Base-by-base conservation (phyloP, 2,113 vertebrate species). In the Brachyhypopomus occidentalis region DNA sequence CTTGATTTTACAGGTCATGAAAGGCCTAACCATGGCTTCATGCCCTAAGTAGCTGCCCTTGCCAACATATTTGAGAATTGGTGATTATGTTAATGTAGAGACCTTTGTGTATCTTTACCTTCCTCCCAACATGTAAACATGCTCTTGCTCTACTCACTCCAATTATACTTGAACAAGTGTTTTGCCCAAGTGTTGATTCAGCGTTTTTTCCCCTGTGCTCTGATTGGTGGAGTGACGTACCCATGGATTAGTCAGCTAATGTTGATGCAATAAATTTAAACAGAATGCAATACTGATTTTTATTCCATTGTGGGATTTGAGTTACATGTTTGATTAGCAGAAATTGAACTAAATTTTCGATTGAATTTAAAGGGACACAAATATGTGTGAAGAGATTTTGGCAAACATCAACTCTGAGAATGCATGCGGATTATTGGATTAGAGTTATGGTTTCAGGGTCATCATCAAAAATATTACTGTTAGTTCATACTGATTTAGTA, bases 211-310 rank as follows among this genome's bases (percentile, higher is more conserved):
- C 16, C 36, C 66, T 41, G 19, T 70, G 19, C 66, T 70, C 12
- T 38, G 66, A 70, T 70, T n/a, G 66, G 66, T 41, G 6, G 36
- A 70, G 25, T 14, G 22, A 27, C 36, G 3, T 27, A 23, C 59
- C 38, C 75, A n/a, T 2, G 5, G 14, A 17, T 55, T 11, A 48
- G 17, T 78, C 79, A 75, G 34, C 67, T 81, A 41, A 75, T 88
- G 86, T 84, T 83, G 90, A 92, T 91, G 94, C 93, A 94, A 92
- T 94, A 93, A 94, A 78, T 89, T 84, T 79, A 87, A 83, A 78
- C 84, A 75, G 34, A 88, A 56, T 86, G 83, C 82, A 86, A 84
- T 88, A 75, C 66, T 86, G 30, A 87, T 79, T 86, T 91, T 90
- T 89, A 84, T 90, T 89, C 88, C 34, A 71, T 58, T 59, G 25